Conservation (phyloP, 2,888 invertebrate genomes). For the Tipula unca region DNA sequence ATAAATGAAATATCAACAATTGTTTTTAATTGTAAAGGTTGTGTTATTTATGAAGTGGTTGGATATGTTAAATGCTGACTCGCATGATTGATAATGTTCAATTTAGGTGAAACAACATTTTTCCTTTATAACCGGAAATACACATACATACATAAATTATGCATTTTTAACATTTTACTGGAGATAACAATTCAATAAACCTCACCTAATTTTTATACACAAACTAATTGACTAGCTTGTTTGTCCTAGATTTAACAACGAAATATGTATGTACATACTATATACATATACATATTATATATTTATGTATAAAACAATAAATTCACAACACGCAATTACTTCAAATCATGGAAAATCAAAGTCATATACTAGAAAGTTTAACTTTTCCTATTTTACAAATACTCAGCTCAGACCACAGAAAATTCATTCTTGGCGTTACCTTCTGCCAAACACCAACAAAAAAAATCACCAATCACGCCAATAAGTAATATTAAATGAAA, state of each 20-base stretch:
- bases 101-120: neutral
- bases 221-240: neutral
- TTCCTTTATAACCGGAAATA: neutral
- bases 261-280: neutral
- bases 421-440: neutral
- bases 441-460: neutral
- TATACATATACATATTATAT: too few species aligned
- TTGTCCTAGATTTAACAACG: neutral
- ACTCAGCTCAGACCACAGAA: neutral
- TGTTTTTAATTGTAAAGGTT: neutral
- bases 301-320: neutral
- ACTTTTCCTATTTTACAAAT: neutral
- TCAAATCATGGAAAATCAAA: neutral
- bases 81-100: neutral
- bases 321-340: neutral
- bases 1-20: neutral
- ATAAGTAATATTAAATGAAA: constrained; percentile 1
- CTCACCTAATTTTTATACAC: neutral
- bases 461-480: neutral
- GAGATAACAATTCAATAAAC: neutral
- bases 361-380: neutral
- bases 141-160: neutral
- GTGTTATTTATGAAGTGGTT: neutral
- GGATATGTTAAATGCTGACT: neutral
- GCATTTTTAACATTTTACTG: neutral